Base-by-base conservation (phyloP, 2,888 invertebrate genomes). In the Mamestra brassicae region DNA sequence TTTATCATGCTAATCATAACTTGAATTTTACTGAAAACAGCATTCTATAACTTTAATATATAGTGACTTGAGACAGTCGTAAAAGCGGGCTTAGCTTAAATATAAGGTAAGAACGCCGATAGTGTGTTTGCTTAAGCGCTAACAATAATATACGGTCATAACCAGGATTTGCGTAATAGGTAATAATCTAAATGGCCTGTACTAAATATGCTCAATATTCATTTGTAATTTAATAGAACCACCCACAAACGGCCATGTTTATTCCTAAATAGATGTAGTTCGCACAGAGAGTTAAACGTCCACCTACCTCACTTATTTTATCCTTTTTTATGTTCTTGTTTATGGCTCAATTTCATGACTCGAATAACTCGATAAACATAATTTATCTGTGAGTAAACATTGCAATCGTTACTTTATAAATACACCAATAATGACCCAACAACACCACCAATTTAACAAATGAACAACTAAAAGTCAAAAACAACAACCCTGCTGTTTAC, bases 1-100 rank as follows among this genome's bases (percentile, higher is more conserved):
- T 68, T 80, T 83, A 75, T 68, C n/a, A 69, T 54, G 50, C n/a
- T 63, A 66, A 73, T 78, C 52, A 74, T 74, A 60, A 57, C 54
- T 45, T 50, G 26, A 77, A 64, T 68, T 68, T 73, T 45, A 69
- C 45, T 52, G n/a, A 55, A 52, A n/a, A 75, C 42, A 47, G 17
- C 68, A 26, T 78, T 13, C 11, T 67, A 8, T 26, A 7, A 68
- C 4, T 58, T n/a, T 26, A 61, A 54, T 67, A 47, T 58, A 64
- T 67, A 57, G 54, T 52, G 10, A 70, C n/a, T n/a, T 61, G 50
- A 71, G 17, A 71, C 38, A 17, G 11, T 67, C 58, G 50, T 80
- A 64, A 80, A 80, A 58, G 10, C 36, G 15, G 42, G 38, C 57
- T 60, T 57, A 36, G 47, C 34, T 62, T 66, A 26, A 55, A n/a